Conservation (phyloP, 2,888 invertebrate genomes). For the Julus scandinavius region DNA sequence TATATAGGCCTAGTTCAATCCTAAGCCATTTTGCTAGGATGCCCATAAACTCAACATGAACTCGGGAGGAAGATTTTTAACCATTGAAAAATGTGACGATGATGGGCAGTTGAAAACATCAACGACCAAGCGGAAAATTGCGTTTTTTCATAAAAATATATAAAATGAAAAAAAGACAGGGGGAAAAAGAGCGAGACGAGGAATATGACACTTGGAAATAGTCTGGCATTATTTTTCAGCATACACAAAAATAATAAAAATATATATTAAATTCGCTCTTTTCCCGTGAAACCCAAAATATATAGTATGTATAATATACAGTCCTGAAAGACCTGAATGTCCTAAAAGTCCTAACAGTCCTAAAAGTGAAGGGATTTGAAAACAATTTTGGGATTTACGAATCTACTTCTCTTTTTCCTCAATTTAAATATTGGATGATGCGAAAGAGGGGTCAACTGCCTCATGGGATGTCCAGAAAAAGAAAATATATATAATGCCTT, state of each 20-base stretch:
- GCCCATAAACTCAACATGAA: conserved; percentile 14
- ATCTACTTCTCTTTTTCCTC: too few species aligned
- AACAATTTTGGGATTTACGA: conserved; percentile 30
- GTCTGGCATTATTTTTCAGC: background rate
- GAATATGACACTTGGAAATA: background rate
- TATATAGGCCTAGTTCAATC: background rate
- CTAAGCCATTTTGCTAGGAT: background rate
- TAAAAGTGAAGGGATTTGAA: conserved; percentile 21
- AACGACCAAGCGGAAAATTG: conserved; percentile 8
- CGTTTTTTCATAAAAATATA: background rate
- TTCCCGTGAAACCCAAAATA: background rate
- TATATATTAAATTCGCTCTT: conserved; percentile 19
- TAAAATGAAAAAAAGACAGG: too few species aligned
- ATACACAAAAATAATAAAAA: background rate
- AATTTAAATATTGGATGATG: conserved; percentile 18
- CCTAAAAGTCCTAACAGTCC: too few species aligned
- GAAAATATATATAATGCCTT: too few species aligned
- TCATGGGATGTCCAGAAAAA: too few species aligned
- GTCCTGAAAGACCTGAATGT: too few species aligned
- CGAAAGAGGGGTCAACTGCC: background rate
- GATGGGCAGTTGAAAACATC: conserved; percentile 27
- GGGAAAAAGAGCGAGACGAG: background rate
- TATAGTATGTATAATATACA: background rate
- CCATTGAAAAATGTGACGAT: conserved; percentile 20
- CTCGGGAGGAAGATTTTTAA: background rate